These are phyloP conservation scores for Nephrotoma appendiculata DNA, from an alignment of 2,888 invertebrate genomes.

Conservation along the genomic window DNA sequence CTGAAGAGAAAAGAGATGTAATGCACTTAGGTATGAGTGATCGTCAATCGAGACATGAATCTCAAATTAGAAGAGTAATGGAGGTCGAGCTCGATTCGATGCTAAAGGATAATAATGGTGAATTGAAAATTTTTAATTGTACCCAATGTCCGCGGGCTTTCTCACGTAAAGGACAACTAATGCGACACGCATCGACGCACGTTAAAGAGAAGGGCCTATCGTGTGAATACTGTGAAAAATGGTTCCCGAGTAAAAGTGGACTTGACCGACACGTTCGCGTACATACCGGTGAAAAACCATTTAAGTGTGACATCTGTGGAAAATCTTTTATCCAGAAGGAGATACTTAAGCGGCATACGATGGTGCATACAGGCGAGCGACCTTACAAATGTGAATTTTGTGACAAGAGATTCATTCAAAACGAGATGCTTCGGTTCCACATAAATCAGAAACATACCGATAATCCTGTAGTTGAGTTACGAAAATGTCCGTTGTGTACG, in stretches of 20 bases:
- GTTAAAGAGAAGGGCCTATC: constrained; percentile 39
- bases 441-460: constrained; percentile 40
- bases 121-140: constrained; percentile 42
- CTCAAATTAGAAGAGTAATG: constrained; percentile 21
- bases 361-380: constrained; percentile 42
- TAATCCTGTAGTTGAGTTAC: constrained; percentile 41
- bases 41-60: neutral
- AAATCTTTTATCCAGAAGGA: constrained; percentile 60
- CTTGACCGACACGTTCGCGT: constrained; percentile 51
- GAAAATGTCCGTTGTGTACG: constrained; percentile 50
- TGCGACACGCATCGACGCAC: constrained; percentile 47
- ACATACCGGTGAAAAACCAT: constrained; percentile 43
- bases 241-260: constrained; percentile 52
- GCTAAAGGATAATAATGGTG: constrained; percentile 18
- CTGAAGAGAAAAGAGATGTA: neutral
- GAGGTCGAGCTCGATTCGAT: constrained; percentile 11
- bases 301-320: constrained; percentile 39
- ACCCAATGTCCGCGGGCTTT: constrained; percentile 47
- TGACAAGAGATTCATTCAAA: constrained; percentile 55
- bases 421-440: constrained; percentile 49
- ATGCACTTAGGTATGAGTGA: neutral
- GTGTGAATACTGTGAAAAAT: constrained; percentile 46
- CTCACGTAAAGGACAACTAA: constrained; percentile 40
- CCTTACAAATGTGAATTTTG: constrained; percentile 53
- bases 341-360: constrained; percentile 46